A percentile compares a stretch with the other conserved stretches of the same genome.
These are phyloP conservation scores for Argyresthia goedartella DNA, from an alignment of 2,888 invertebrate species.

Conservation along the genomic window DNA sequence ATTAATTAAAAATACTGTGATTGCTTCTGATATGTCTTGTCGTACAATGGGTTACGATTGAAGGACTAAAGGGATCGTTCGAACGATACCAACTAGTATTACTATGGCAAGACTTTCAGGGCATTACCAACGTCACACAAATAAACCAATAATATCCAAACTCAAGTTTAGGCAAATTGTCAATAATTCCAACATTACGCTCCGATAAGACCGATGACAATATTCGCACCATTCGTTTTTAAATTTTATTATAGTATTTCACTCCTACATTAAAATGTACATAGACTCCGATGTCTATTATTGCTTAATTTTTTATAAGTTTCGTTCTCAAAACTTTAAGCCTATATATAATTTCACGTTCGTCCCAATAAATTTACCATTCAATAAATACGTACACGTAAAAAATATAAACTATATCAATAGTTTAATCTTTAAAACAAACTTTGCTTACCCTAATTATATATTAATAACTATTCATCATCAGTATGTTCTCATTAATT, in stretches of 20 bases:
- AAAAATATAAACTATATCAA: constrained; percentile 72
- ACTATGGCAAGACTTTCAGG: constrained; percentile 51
- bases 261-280: constrained; percentile 65
- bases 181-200: constrained; percentile 45
- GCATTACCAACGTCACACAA: constrained; percentile 41
- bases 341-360: constrained; percentile 69
- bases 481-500: constrained; percentile 66
- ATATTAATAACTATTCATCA: constrained; percentile 66
- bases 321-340: constrained; percentile 63
- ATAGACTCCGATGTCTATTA: constrained; percentile 64
- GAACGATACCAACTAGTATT: constrained; percentile 17
- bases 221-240: constrained; percentile 56
- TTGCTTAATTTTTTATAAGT: constrained; percentile 69
- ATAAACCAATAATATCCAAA: constrained; percentile 51
- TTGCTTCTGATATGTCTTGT: constrained; percentile 60
- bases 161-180: constrained; percentile 55
- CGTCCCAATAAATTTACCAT: constrained; percentile 69
- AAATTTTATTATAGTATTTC: constrained; percentile 30
- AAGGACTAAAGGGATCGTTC: constrained; percentile 15
- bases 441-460: constrained; percentile 63
- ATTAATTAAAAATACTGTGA: constrained; percentile 28
- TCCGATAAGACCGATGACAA: constrained; percentile 57
- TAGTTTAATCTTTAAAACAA: constrained; percentile 72
- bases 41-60: constrained; percentile 32
- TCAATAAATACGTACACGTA: constrained; percentile 72